Evolutionary conservation across 2,113 vertebrate species (phyloP).

Genomic region (Vanacampus margaritifer): DNA sequence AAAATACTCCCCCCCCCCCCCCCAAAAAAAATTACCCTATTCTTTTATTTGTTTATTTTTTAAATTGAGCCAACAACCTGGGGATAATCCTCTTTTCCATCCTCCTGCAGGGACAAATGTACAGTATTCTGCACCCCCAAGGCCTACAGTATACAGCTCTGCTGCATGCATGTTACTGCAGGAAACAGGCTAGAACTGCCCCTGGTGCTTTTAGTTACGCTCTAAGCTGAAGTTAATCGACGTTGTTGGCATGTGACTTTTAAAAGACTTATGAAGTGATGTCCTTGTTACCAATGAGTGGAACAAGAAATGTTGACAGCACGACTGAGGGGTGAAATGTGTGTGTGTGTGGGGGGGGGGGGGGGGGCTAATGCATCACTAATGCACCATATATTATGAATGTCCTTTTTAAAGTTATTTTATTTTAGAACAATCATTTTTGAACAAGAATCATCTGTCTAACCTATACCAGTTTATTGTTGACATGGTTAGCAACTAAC

Average conservation of each 20-base stretch:
- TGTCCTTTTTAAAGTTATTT: slow-evolving; percentile 17
- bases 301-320: background rate
- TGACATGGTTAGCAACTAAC: slow-evolving; percentile 19
- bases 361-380: background rate
- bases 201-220: background rate
- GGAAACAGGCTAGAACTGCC: background rate
- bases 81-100: slow-evolving; percentile 9
- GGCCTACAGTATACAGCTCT: background rate
- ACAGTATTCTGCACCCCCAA: background rate
- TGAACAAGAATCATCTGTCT: slow-evolving; percentile 13
- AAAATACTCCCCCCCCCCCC: no score
- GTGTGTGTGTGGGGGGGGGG: no score
- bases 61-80: slow-evolving; percentile 16
- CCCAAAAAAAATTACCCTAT: no score
- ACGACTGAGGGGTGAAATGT: slow-evolving; percentile 1
- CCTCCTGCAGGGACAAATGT: slow-evolving; percentile 4
- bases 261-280: background rate
- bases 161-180: background rate
- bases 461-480: slow-evolving; percentile 18
- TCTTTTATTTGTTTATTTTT: no score
- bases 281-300: slow-evolving; percentile 5
- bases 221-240: background rate
- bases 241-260: background rate
- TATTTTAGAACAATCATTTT: slow-evolving; percentile 5
- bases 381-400: no score